These are phyloP conservation scores for Aporrectodea caliginosa DNA, from an alignment of 1,140 invertebrate genomes.

Conservation along the genomic window DNA sequence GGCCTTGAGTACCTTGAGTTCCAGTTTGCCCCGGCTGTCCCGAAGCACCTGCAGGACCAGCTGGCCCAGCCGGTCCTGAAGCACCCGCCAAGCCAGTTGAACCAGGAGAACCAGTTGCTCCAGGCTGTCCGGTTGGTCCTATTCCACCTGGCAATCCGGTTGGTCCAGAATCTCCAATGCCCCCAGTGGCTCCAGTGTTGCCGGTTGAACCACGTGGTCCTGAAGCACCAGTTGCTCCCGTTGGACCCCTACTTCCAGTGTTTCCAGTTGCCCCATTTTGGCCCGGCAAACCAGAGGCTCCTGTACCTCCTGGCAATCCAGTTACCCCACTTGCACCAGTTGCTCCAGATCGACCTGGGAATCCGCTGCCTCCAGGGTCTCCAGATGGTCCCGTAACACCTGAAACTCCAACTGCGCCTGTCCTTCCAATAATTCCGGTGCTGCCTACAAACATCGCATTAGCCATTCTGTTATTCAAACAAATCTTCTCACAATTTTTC, in stretches of 20 bases:
- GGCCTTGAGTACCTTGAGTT: not conserved
- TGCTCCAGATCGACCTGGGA: too few species aligned
- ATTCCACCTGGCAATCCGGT: too few species aligned
- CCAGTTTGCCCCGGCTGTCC: conserved; percentile 14
- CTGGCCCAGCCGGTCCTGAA: conserved; percentile 4
- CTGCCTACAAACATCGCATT: too few species aligned
- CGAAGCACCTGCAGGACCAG: not conserved
- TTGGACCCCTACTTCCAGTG: conserved; percentile 11
- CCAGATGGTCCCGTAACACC: too few species aligned
- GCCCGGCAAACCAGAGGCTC: conserved; percentile 1
- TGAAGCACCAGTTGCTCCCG: not conserved
- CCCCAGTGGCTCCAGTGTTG: not conserved
- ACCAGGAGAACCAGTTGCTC: conserved; percentile 1
- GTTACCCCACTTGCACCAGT: not conserved
- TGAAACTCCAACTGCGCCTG: too few species aligned
- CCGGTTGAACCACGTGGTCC: not conserved
- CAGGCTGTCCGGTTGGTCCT: conserved; percentile 10
- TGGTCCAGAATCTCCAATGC: not conserved
- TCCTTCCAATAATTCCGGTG: too few species aligned
- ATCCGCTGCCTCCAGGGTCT: too few species aligned
- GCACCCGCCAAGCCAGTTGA: not conserved
- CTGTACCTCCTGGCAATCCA: conserved; percentile 17
- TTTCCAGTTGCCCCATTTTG: not conserved
- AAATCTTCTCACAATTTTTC: too few species aligned
- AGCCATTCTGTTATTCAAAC: too few species aligned